Evolutionary conservation across 1,140 invertebrate genomes (phyloP).

Genomic region (Hestina assimilis): DNA sequence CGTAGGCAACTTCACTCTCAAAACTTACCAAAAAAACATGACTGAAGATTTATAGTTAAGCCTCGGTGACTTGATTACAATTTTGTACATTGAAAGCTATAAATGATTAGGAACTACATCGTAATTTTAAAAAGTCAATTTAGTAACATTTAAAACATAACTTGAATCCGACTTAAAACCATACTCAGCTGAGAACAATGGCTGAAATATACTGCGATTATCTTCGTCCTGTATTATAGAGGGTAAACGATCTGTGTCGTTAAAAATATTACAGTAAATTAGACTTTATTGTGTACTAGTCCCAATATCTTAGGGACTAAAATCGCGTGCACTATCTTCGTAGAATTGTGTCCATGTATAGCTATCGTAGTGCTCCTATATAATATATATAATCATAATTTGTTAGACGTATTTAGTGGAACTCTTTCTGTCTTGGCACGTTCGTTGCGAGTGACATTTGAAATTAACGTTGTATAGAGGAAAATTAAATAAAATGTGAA

Average conservation of each 20-base stretch:
- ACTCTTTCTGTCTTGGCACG: conserved; percentile 26
- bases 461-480: conserved; percentile 2
- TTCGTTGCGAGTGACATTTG: conserved; percentile 15
- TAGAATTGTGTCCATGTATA: conserved; percentile 36
- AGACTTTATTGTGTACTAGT: conserved; percentile 8
- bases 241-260: conserved; percentile 2
- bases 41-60: conserved; percentile 1
- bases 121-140: background rate
- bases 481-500: conserved; percentile 12
- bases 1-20: background rate
- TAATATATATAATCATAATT: conserved; percentile 43
- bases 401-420: conserved; percentile 37
- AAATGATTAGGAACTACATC: background rate
- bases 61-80: background rate
- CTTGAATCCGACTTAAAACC: too few relatives aligned
- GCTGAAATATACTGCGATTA: background rate
- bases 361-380: conserved; percentile 52
- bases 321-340: conserved; percentile 12
- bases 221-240: background rate
- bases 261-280: conserved; percentile 7
- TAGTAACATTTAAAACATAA: too few relatives aligned
- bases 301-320: conserved; percentile 4
- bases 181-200: too few relatives aligned
- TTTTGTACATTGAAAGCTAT: background rate
- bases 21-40: background rate